Evolutionary conservation across 2,888 invertebrate species (phyloP).

Genomic region (Diaprepes abbreviatus): DNA sequence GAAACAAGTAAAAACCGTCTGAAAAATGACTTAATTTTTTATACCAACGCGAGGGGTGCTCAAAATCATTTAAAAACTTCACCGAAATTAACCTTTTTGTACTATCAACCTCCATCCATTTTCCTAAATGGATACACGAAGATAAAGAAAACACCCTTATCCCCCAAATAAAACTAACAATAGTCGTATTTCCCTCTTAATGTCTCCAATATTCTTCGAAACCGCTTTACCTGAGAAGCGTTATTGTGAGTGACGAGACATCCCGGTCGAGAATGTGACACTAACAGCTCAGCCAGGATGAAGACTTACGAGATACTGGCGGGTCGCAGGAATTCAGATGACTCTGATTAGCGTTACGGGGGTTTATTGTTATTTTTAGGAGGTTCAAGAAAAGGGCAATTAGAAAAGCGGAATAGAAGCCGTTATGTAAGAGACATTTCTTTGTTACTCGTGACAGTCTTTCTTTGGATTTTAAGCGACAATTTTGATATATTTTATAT

Average conservation of each 20-base stretch:
- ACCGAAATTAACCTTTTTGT: slow-evolving; percentile 22
- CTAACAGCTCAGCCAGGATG: slow-evolving; percentile 45
- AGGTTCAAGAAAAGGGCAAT: slow-evolving; percentile 51
- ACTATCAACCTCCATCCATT: slow-evolving; percentile 15
- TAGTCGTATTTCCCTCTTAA: slow-evolving; percentile 47
- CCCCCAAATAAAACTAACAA: slow-evolving; percentile 46
- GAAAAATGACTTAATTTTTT: too few species aligned
- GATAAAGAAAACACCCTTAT: slow-evolving; percentile 42
- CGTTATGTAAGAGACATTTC: neutral
- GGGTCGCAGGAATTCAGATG: slow-evolving; percentile 47
- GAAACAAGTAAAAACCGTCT: too few species aligned
- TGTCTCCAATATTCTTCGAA: slow-evolving; percentile 49
- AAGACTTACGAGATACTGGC: slow-evolving; percentile 44
- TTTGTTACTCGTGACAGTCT: neutral
- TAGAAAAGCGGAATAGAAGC: slow-evolving; percentile 19
- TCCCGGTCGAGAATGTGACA: slow-evolving; percentile 49
- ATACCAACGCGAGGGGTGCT: too few species aligned
- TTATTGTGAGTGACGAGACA: slow-evolving; percentile 51
- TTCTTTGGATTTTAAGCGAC: too few species aligned
- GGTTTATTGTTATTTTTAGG: slow-evolving; percentile 55
- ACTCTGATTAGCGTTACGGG: slow-evolving; percentile 47
- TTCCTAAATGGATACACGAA: slow-evolving; percentile 36
- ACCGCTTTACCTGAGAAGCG: slow-evolving; percentile 50
- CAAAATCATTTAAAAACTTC: slow-evolving; percentile 6
- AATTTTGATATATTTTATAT: too few species aligned